A percentile compares a stretch with the other conserved stretches of the same genome.
These are phyloP conservation scores for Microtus pennsylvanicus DNA, from an alignment of 2,113 vertebrate species.

Conservation along the genomic window DNA sequence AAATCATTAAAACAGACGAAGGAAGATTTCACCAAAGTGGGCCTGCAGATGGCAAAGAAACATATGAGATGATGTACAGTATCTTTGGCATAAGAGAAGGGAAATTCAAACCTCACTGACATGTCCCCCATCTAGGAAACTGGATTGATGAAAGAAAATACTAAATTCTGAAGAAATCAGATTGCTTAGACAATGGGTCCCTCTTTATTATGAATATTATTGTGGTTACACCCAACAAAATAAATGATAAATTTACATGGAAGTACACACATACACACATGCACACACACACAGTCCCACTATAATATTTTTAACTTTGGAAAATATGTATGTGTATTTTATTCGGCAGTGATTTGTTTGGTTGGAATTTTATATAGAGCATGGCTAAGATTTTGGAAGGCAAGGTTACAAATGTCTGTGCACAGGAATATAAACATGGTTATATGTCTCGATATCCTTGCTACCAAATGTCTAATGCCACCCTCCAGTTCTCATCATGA, in stretches of 20 bases:
- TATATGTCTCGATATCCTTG: neutral
- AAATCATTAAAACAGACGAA: neutral
- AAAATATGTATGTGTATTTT: slow-evolving; percentile 4
- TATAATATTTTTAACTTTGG: neutral
- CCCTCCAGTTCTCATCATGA: neutral
- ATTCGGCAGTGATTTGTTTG: neutral
- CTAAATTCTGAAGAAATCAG: neutral
- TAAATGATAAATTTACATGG: neutral
- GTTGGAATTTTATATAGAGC: neutral
- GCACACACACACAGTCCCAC: neutral
- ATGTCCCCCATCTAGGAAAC: neutral
- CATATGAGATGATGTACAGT: neutral
- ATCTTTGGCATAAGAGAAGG: neutral
- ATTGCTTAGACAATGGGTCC: neutral
- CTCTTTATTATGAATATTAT: neutral
- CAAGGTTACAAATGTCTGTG: neutral
- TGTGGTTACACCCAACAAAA: neutral
- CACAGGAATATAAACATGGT: neutral
- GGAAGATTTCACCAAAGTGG: neutral
- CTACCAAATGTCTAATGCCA: neutral
- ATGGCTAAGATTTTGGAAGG: neutral
- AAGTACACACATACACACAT: neutral
- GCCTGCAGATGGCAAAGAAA: neutral
- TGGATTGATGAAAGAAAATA: neutral
- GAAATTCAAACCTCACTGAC: neutral